phyloP scores from a whole-genome alignment of 2,888 invertebrate genomes.

The Eupithecia abbreviata region DNA sequence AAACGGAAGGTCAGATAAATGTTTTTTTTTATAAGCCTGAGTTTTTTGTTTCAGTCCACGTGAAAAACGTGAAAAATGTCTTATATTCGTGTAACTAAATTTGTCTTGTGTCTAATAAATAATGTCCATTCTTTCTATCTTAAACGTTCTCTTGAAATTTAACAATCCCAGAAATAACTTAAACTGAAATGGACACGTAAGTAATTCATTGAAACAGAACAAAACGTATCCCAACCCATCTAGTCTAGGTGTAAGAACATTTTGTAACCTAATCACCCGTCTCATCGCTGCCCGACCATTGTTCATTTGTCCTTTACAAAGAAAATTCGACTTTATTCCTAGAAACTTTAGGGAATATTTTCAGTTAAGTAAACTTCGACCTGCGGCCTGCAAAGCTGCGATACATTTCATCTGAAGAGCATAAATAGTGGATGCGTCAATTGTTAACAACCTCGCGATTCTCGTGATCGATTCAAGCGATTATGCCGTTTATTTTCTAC shows the following conservation, averaged over 20 bases:
- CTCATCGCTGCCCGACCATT: constrained; percentile 72
- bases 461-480: constrained; percentile 79
- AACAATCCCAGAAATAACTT: constrained; percentile 18
- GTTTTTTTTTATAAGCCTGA: neutral
- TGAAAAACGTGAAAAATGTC: neutral
- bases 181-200: constrained; percentile 15
- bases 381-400: constrained; percentile 77
- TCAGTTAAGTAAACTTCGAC: constrained; percentile 57
- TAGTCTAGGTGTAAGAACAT: constrained; percentile 55
- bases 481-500: constrained; percentile 77
- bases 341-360: constrained; percentile 39
- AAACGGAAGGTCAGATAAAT: too few species aligned
- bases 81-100: too few species aligned
- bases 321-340: constrained; percentile 53
- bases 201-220: constrained; percentile 27
- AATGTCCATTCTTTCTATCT: too few species aligned
- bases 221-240: constrained; percentile 38
- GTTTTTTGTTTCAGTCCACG: neutral
- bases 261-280: constrained; percentile 68
- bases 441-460: constrained; percentile 81
- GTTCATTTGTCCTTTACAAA: constrained; percentile 54
- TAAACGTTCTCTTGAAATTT: neutral
- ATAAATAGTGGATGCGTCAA: constrained; percentile 81
- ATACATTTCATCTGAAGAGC: constrained; percentile 80
- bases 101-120: too few species aligned